Evolutionary conservation across 2,113 vertebrate species (phyloP).

Genomic region (Myrmophylax atrothorax): DNA sequence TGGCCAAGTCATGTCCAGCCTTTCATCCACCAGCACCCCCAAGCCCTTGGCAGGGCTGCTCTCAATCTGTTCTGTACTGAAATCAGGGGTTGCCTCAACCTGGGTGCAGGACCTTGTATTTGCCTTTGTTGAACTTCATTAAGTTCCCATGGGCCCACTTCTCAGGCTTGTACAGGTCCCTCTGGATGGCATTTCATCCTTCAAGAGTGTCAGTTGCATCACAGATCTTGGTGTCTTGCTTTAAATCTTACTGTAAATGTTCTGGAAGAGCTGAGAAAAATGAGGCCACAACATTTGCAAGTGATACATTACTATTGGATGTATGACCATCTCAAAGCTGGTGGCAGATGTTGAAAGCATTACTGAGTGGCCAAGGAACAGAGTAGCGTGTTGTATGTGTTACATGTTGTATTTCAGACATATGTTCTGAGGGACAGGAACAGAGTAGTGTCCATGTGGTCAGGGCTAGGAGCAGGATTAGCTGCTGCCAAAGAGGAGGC

Average conservation of each 20-base stretch:
- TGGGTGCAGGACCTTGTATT: background rate
- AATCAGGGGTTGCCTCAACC: background rate
- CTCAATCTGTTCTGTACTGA: background rate
- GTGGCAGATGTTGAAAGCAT: background rate
- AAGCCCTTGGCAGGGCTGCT: background rate
- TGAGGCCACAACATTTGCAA: background rate
- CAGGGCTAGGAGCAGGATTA: background rate
- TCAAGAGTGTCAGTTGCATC: background rate
- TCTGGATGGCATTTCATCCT: background rate
- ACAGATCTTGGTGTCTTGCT: background rate
- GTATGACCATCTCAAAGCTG: background rate
- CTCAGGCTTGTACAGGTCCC: background rate
- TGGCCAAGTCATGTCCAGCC: background rate
- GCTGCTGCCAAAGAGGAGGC: background rate
- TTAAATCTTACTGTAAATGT: background rate
- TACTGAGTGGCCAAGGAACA: background rate
- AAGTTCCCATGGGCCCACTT: background rate
- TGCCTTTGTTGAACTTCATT: background rate
- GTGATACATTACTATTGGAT: background rate
- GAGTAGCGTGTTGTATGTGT: background rate
- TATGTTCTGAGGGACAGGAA: background rate
- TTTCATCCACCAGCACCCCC: background rate
- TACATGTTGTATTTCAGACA: background rate
- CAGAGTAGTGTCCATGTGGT: accelerated
- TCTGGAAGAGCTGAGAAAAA: background rate